Percentiles rank a stretch among this genome's conserved stretches.
These are phyloP conservation scores for zebrafish (Danio rerio) DNA, from an alignment of 2,113 vertebrate species.

Conservation along the genomic window GRCz12tu NC_133199.1:42158001-42158500, in stretches of 20 bases:
- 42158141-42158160: slow-evolving; percentile 85
- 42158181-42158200: slow-evolving; percentile 86
- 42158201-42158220: slow-evolving; percentile 81
- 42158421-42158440: no score
- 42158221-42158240: slow-evolving; percentile 82
- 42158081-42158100: slow-evolving; percentile 30
- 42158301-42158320: background rate
- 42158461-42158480: no score
- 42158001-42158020: no score
- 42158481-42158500: no score
- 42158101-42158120: slow-evolving; percentile 87
- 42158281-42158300: background rate
- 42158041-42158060: no score
- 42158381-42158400: no score
- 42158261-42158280: background rate
- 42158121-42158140: slow-evolving; percentile 86
- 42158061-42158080: background rate
- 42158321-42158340: no score
- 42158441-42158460: no score
- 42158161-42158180: slow-evolving; percentile 90
- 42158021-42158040: no score
- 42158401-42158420: no score
- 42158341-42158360: no score
- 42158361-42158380: no score
- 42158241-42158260: slow-evolving; percentile 85